Evolutionary conservation across 2,113 vertebrate genomes (phyloP).

Genomic region (Heteronetta atricapilla): DNA sequence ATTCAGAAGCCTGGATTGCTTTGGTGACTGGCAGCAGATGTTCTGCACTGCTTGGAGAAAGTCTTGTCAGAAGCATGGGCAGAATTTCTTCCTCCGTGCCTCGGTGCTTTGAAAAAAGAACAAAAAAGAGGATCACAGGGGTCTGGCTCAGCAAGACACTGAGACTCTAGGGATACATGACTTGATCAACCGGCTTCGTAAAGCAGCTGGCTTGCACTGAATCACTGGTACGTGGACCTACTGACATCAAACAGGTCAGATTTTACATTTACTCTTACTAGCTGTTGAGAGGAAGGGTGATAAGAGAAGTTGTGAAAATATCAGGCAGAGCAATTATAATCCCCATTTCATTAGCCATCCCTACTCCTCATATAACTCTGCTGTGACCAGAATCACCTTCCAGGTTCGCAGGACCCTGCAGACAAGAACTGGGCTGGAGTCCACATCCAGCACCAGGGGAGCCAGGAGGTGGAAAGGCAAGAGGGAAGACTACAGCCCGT

Average conservation of each 20-base stretch:
- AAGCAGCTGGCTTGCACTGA: not conserved
- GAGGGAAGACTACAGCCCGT: not conserved
- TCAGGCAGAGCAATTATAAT: not conserved
- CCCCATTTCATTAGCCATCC: not conserved
- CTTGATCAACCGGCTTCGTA: not conserved
- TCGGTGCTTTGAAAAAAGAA: not conserved
- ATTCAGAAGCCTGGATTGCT: not conserved
- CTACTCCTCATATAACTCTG: not conserved
- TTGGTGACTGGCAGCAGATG: not conserved
- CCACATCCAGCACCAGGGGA: not conserved
- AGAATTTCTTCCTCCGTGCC: not conserved
- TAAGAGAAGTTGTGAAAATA: not conserved
- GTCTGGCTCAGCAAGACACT: not conserved
- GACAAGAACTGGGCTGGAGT: not conserved
- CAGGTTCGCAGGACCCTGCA: not conserved
- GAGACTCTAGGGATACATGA: not conserved
- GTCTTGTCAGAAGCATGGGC: too few relatives aligned
- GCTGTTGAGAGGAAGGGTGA: not conserved
- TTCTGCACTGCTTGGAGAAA: not conserved
- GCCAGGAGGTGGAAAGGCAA: not conserved
- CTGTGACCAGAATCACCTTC: not conserved
- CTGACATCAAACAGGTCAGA: not conserved
- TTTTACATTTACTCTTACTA: not conserved
- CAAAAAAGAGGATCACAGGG: not conserved
- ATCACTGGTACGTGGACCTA: rapidly evolving